Evolutionary conservation across 2,113 vertebrate genomes (phyloP), one percentile per base, ranked within the genome.

Genomic region (Oncorhynchus gorbuscha): DNA sequence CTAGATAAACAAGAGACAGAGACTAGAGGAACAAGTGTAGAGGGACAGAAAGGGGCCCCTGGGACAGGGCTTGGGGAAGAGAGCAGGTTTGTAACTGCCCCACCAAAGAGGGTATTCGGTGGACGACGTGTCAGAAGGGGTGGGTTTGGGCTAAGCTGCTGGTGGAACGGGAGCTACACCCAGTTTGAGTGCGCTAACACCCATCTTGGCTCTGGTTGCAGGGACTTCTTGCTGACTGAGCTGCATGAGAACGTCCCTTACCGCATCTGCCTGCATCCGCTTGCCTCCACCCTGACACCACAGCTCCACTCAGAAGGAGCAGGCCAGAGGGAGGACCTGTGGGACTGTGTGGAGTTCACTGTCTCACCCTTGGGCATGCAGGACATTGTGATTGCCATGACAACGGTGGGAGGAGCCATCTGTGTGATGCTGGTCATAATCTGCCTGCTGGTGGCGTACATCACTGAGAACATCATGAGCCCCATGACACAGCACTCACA

Each of bases 351-450:
- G 78, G 96, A 98, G 91, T 98, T 98, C 80, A 94, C 91, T 28
- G 90, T 96, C 65, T 91, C 95, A 51, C 94, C 95, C 0, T 93
- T 94, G 13, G 95, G 96, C 88, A 96, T 97, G 97, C 95, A 95
- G 89, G 96, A 98, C 81, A 96, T 99, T 83, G 97, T 98, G 5
- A 94, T 99, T 66, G 97, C 97, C 90, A 98, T 98, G 97, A 98
- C 97, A 74, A 96, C 96, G 3, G 97, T 99, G 86, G 97, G 97
- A 72, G 97, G 97, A 55, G 95, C 97, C 81, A 98, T 99, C 89
- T 99, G 97, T 80, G 97, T 99, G 89, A 99, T 98, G 97, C 94
- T 99, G 79, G 97, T 99, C 84, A 95, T 98, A 90, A 99, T 99
- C 86, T 99, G 97, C 88, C 90, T 99, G 74, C 92, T 99, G 39